Conservation (phyloP, 2,113 vertebrate species). For the Lamprotornis superbus region DNA sequence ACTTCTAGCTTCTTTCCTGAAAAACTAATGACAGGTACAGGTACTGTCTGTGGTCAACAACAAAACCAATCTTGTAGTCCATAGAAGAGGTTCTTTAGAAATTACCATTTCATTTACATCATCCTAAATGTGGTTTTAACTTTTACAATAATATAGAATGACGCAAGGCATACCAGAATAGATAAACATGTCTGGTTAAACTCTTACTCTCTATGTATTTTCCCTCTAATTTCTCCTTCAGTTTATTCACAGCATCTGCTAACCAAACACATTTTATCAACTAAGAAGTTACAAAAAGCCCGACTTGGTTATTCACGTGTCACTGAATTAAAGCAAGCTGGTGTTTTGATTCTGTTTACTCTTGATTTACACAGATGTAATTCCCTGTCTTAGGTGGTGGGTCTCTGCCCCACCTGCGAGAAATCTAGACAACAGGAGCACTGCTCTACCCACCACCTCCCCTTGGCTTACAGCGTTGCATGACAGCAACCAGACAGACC, state of each 20-base stretch:
- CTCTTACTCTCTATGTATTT: neutral
- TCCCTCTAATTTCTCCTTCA: neutral
- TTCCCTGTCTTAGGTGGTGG: neutral
- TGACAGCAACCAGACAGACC: neutral
- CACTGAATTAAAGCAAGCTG: neutral
- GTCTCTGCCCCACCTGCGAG: neutral
- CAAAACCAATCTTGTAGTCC: neutral
- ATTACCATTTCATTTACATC: neutral
- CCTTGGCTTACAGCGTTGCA: rapidly evolving
- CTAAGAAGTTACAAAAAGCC: neutral
- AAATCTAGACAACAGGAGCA: neutral
- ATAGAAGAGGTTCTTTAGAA: neutral
- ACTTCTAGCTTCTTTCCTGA: neutral
- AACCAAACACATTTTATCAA: neutral
- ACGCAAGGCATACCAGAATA: neutral
- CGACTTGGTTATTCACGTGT: neutral
- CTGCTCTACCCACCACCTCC: neutral
- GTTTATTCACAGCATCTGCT: neutral
- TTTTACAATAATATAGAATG: neutral
- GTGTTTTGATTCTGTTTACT: neutral
- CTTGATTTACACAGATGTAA: neutral
- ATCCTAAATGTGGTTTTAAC: neutral
- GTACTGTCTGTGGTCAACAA: neutral
- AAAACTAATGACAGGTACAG: neutral
- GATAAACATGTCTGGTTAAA: neutral